These are phyloP conservation scores for Sitophilus oryzae DNA, from an alignment of 1,140 invertebrate species.

Conservation along the genomic window DNA sequence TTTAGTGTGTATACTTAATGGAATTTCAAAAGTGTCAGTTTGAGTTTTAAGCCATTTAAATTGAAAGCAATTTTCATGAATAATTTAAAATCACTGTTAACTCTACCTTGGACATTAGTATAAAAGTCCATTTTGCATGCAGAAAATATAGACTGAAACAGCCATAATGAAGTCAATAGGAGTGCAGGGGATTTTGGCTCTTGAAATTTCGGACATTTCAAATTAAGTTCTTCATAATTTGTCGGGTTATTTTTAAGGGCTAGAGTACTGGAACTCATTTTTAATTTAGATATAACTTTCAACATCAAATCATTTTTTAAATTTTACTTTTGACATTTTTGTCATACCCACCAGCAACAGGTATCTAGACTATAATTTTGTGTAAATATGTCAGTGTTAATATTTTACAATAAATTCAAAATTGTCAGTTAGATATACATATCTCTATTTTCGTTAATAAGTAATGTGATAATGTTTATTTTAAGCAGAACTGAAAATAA, in stretches of 20 bases:
- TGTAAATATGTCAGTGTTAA: neutral
- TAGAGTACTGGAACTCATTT: conserved; percentile 22
- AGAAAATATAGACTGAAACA: conserved; percentile 27
- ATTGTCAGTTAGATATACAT: neutral
- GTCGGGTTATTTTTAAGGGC: conserved; percentile 9
- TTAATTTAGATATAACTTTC: conserved; percentile 1
- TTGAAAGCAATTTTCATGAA: too few relatives aligned
- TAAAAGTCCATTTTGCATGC: conserved; percentile 26
- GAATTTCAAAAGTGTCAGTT: too few relatives aligned
- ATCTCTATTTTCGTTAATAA: neutral
- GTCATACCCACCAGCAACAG: neutral
- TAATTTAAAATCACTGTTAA: neutral
- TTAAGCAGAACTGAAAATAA: conserved; percentile 7
- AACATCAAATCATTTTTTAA: conserved; percentile 4
- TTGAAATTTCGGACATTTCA: conserved; percentile 4
- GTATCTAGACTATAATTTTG: neutral
- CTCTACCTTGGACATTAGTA: conserved; percentile 22
- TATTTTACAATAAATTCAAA: neutral
- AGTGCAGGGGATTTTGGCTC: conserved; percentile 3
- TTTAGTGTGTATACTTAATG: too few relatives aligned
- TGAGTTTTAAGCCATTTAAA: too few relatives aligned
- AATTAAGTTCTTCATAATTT: neutral
- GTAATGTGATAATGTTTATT: neutral
- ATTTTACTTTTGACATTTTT: conserved; percentile 6
- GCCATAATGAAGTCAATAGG: conserved; percentile 14